Percentiles rank a stretch among this genome's conserved stretches.
Evolutionary conservation across 2,888 invertebrate species (phyloP).

Genomic region (Drosophila buzzatii): DNA sequence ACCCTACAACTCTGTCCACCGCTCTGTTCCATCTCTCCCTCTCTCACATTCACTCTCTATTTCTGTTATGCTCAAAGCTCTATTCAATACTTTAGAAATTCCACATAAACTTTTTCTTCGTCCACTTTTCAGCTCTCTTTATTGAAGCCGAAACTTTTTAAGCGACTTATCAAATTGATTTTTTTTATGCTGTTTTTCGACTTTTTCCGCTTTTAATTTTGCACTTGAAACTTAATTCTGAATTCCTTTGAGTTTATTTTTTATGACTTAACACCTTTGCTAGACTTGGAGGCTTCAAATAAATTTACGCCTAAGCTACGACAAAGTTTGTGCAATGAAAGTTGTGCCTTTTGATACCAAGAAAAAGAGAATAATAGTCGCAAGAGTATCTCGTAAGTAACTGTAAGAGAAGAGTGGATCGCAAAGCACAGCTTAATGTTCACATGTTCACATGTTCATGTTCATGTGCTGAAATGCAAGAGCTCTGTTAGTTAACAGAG

Average conservation of each 20-base stretch:
- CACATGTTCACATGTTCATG: too few relatives aligned
- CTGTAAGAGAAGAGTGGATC: not conserved
- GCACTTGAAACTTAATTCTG: slow-evolving; percentile 9
- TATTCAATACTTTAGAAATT: not conserved
- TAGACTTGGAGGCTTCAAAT: slow-evolving; percentile 59
- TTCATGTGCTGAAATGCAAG: not conserved
- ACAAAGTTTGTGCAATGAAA: slow-evolving; percentile 46
- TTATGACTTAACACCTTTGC: slow-evolving; percentile 62
- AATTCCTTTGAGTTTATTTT: slow-evolving; percentile 49
- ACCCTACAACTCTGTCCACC: not conserved
- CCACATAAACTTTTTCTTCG: not conserved
- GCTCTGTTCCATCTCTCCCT: not conserved
- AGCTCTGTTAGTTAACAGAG: slow-evolving; percentile 2
- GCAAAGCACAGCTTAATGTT: not conserved
- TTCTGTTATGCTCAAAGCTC: not conserved
- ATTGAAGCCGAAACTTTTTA: not conserved
- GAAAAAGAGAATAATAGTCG: not conserved
- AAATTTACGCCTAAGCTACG: slow-evolving; percentile 36
- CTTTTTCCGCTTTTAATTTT: slow-evolving; percentile 11
- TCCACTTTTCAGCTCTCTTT: not conserved
- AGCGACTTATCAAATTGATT: slow-evolving; percentile 1
- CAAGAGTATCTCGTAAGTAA: not conserved
- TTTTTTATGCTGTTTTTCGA: not conserved
- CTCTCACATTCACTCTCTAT: too few relatives aligned
- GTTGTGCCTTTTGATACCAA: slow-evolving; percentile 6